Evolutionary conservation across 2,797 vertebrate species (phyloP).

Genomic region (Tamandua tetradactyla): DNA sequence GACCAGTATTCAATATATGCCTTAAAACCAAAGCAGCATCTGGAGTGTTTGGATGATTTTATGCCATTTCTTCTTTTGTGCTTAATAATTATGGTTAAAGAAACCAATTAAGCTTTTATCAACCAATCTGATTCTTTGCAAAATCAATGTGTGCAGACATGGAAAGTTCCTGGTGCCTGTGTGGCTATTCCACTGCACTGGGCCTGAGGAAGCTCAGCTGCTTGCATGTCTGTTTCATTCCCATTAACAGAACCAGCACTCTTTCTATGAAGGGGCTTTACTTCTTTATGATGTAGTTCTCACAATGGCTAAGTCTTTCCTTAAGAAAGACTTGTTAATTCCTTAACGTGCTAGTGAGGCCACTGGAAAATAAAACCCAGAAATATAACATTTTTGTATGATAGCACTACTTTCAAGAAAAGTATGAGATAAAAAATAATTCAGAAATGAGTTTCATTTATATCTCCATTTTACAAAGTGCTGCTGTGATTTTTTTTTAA

Average conservation of each 20-base stretch:
- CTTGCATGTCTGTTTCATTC: neutral
- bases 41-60: neutral
- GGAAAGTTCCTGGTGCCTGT: neutral
- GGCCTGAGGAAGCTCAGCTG: neutral
- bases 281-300: neutral
- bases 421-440: neutral
- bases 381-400: conserved; percentile 4
- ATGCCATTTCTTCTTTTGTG: neutral
- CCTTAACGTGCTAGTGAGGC: neutral
- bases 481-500: conserved; percentile 31
- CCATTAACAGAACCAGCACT: neutral
- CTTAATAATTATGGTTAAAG: neutral
- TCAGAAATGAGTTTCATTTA: conserved; percentile 38
- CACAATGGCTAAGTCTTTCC: neutral
- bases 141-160: neutral
- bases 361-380: conserved; percentile 21
- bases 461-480: neutral
- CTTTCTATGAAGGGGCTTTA: neutral
- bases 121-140: neutral
- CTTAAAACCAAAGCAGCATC: neutral
- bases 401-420: conserved; percentile 15
- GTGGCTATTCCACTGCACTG: neutral
- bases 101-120: neutral
- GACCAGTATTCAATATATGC: neutral
- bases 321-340: too few species aligned